Conservation (phyloP, 2,797 vertebrate genomes). For the Molossus alvarezi region DNA sequence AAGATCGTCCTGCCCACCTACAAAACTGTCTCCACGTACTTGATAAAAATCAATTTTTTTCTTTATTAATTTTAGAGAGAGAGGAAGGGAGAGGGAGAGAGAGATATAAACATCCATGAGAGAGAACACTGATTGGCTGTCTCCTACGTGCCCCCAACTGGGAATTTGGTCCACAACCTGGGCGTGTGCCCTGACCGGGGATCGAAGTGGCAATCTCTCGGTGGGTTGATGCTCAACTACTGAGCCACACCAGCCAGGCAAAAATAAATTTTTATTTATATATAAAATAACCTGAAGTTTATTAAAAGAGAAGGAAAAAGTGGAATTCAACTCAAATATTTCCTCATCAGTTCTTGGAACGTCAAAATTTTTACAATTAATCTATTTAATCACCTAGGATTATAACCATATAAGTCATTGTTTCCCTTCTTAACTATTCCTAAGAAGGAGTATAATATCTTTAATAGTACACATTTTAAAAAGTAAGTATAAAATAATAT, state of each 20-base stretch:
- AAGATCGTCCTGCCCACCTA: background rate
- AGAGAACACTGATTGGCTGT: too few relatives aligned
- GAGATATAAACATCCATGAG: too few relatives aligned
- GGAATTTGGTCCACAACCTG: too few relatives aligned
- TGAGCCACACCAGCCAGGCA: too few relatives aligned
- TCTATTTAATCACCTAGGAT: conserved; percentile 60
- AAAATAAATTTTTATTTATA: conserved; percentile 58
- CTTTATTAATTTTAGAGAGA: too few relatives aligned
- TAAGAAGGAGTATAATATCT: conserved; percentile 9
- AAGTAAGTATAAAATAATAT: background rate
- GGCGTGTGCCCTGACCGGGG: too few relatives aligned
- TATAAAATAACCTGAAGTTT: conserved; percentile 40
- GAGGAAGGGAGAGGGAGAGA: too few relatives aligned
- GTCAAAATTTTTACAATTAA: conserved; percentile 44
- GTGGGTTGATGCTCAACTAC: too few relatives aligned
- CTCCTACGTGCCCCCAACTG: too few relatives aligned
- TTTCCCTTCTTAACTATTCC: conserved; percentile 33
- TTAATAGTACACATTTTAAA: background rate
- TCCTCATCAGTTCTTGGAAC: conserved; percentile 52
- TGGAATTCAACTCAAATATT: conserved; percentile 66
- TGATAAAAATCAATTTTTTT: background rate
- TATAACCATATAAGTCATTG: conserved; percentile 35
- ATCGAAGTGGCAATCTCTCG: too few relatives aligned
- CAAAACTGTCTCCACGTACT: conserved; percentile 41
- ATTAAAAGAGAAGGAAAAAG: conserved; percentile 35